Base-by-base conservation (phyloP, 2,888 invertebrate species). In the Dendrolimus pini region DNA sequence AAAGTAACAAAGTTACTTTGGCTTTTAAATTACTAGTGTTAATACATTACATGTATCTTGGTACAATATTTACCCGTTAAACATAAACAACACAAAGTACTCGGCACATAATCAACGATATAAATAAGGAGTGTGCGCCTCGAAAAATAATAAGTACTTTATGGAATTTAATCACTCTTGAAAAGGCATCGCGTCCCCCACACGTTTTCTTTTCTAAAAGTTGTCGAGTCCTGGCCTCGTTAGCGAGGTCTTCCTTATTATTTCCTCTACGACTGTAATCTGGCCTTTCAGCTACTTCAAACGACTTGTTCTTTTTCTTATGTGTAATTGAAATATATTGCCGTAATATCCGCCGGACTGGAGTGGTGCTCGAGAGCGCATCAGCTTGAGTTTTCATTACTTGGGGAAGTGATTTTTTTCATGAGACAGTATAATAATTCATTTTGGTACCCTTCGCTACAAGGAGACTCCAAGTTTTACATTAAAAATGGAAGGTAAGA, bases 261-360 rank as follows among this genome's bases (percentile, higher is more conserved):
- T 88, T 86, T 88, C 80, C 80, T 78, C 74, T 79, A 69, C 78
- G 83, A 80, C 85, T 85, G 86, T 85, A 88, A 89, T 88, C 87
- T 88, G 85, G 82, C 85, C 83, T 86, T 83, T 87, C 87, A 85
- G 88, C 88, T 85, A 87, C 89, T 89, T 86, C 83, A 87, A 86
- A 88, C 83, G 87, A 88, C 89, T 90, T 87, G 89, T 84, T 88
- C 89, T 90, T 89, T 89, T 89, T 89, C 89, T 89, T 87, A 87
- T 84, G 83, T 89, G 89, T 90, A 90, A 90, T 90, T 90, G 89
- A 90, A 89, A 90, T 90, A 89, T 89, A 90, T 90, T 90, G 88
- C 88, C 83, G 84, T 88, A 89, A 89, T 90, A 89, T 89, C 88
- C 88, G 83, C 75, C 80, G 85, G 87, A 83, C 89, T 81, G 78